A percentile compares a stretch with the other conserved stretches of the same genome.
phyloP scores from a whole-genome alignment of 2,797 vertebrate genomes.

The Poeciliopsis gracilis region DNA sequence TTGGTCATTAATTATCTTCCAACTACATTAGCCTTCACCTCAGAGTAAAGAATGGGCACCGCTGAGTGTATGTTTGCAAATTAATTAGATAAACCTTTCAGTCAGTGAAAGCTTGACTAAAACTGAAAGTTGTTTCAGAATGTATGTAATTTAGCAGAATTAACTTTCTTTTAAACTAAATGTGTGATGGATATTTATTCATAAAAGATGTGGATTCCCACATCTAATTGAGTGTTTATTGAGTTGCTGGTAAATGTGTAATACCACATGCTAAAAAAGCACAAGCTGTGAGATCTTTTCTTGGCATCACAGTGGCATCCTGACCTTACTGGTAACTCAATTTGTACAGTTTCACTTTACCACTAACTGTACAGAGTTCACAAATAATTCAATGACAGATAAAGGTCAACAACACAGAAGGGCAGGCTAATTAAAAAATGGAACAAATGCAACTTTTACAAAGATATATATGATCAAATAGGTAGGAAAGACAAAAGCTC shows the following conservation, averaged over 20 bases:
- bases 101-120: not conserved
- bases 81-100: not conserved
- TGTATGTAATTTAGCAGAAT: not conserved
- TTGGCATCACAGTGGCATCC: not conserved
- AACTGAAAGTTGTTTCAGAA: not conserved
- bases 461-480: no score
- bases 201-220: not conserved
- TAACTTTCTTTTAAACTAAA: not conserved
- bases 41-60: not conserved
- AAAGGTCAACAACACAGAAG: no score
- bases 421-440: no score
- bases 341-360: no score
- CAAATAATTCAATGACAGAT: no score
- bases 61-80: not conserved
- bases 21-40: not conserved
- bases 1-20: constrained; percentile 2
- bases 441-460: no score
- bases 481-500: no score
- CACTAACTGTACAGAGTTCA: no score
- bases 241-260: not conserved
- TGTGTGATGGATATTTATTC: not conserved
- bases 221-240: not conserved
- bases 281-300: not conserved
- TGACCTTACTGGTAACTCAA: no score
- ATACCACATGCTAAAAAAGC: not conserved